These are phyloP conservation scores for Macrophya alboannulata DNA, from an alignment of 2,888 invertebrate species.

Conservation along the genomic window DNA sequence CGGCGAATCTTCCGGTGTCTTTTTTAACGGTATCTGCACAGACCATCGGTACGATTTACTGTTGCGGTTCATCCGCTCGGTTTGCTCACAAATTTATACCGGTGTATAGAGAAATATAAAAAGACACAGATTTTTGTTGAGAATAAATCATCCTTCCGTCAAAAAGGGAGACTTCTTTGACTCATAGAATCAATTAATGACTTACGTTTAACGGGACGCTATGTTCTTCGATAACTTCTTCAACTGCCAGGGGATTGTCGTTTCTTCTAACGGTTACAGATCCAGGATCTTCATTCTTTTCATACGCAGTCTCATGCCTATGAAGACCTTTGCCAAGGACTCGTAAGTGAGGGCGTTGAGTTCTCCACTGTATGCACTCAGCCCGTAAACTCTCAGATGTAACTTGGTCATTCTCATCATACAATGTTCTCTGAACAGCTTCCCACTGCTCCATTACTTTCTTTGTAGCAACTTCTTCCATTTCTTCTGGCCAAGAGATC, in stretches of 20 bases:
- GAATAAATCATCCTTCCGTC: neutral
- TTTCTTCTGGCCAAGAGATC: slow-evolving; percentile 72
- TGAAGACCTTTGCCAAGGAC: slow-evolving; percentile 65
- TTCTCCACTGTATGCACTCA: slow-evolving; percentile 76
- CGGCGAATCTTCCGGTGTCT: neutral
- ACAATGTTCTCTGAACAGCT: slow-evolving; percentile 72
- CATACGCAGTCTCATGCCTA: neutral
- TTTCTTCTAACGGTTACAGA: neutral
- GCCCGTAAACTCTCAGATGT: slow-evolving; percentile 65
- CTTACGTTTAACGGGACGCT: slow-evolving; percentile 45
- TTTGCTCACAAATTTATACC: slow-evolving; percentile 3
- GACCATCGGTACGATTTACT: slow-evolving; percentile 3
- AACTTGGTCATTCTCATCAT: slow-evolving; percentile 69
- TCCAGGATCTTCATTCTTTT: neutral
- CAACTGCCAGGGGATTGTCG: slow-evolving; percentile 14
- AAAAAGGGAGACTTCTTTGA: neutral
- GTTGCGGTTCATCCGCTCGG: neutral
- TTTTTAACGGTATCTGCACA: slow-evolving; percentile 36
- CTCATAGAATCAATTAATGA: neutral
- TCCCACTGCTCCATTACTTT: slow-evolving; percentile 74
- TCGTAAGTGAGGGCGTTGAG: slow-evolving; percentile 74
- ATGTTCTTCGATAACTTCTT: slow-evolving; percentile 61
- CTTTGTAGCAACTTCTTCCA: slow-evolving; percentile 70
- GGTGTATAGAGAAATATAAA: neutral
- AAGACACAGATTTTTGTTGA: neutral